Percentiles rank a stretch among this genome's conserved stretches.
phyloP scores from a whole-genome alignment of 2,888 invertebrate genomes.

The Gastrophysa polygoni region DNA sequence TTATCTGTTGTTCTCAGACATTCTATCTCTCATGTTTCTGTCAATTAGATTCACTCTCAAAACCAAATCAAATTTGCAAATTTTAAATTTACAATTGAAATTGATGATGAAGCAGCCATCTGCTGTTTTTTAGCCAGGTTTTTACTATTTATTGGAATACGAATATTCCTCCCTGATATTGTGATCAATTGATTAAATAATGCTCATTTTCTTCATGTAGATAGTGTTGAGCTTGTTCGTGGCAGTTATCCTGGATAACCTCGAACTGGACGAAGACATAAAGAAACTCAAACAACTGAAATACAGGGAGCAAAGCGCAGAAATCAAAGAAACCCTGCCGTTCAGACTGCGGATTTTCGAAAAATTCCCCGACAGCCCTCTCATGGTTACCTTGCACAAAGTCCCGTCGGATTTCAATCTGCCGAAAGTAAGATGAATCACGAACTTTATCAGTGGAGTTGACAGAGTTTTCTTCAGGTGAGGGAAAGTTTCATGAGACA shows the following conservation, averaged over 20 bases:
- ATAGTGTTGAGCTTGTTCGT: slow-evolving; percentile 99
- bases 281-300: slow-evolving; percentile 98
- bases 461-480: slow-evolving; percentile 62
- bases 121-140: too few species aligned
- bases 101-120: too few species aligned
- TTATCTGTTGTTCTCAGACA: too few species aligned
- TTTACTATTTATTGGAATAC: too few species aligned
- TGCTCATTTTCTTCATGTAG: slow-evolving; percentile 74
- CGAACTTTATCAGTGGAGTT: background rate
- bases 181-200: too few species aligned
- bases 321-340: slow-evolving; percentile 96
- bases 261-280: slow-evolving; percentile 98
- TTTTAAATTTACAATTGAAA: too few species aligned
- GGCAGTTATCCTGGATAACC: slow-evolving; percentile 98
- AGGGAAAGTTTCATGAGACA: slow-evolving; percentile 99
- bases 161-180: too few species aligned
- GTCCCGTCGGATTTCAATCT: slow-evolving; percentile 91
- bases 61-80: too few species aligned
- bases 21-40: too few species aligned
- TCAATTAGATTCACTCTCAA: too few species aligned
- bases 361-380: slow-evolving; percentile 97
- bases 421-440: slow-evolving; percentile 70
- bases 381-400: slow-evolving; percentile 95
- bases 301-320: slow-evolving; percentile 97
- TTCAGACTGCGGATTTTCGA: slow-evolving; percentile 95